Percentiles rank a stretch among this genome's conserved stretches.
Conservation (phyloP, 2,888 invertebrate species). For the Tolmerus cingulatus region DNA sequence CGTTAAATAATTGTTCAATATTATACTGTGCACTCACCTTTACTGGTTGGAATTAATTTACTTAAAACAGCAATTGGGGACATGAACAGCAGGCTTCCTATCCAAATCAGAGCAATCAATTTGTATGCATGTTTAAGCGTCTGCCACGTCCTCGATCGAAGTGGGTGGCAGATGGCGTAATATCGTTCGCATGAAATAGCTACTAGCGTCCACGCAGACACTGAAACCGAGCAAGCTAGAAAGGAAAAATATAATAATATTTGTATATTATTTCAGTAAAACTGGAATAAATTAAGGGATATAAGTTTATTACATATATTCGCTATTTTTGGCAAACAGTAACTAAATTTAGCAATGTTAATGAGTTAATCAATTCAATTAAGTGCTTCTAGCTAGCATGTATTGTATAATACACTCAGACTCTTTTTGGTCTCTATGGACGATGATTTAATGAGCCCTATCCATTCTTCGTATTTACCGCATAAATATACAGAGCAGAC, state of each 20-base stretch:
- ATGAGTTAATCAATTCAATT: neutral
- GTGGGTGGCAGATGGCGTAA: slow-evolving; percentile 77
- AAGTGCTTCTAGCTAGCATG: neutral
- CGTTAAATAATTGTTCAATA: too few relatives aligned
- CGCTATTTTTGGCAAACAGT: neutral
- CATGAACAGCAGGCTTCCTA: slow-evolving; percentile 69
- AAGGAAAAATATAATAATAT: slow-evolving; percentile 49
- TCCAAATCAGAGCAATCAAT: slow-evolving; percentile 70
- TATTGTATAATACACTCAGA: neutral
- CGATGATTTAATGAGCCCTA: neutral
- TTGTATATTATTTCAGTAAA: neutral
- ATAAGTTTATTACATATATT: neutral
- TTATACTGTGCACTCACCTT: slow-evolving; percentile 48
- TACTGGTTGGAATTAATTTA: slow-evolving; percentile 65
- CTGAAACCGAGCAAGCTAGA: slow-evolving; percentile 76
- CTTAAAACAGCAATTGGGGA: slow-evolving; percentile 68
- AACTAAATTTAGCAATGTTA: neutral
- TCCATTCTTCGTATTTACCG: neutral
- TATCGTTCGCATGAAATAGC: slow-evolving; percentile 77
- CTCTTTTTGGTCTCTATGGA: neutral
- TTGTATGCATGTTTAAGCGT: slow-evolving; percentile 74
- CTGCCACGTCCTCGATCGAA: slow-evolving; percentile 76
- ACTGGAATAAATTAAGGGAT: neutral
- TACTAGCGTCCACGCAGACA: slow-evolving; percentile 77
- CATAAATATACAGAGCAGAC: too few relatives aligned